Percentiles rank a stretch among this genome's conserved stretches.
phyloP scores from a whole-genome alignment of 2,888 invertebrate genomes.

The Zygothrica quintamaculata region DNA sequence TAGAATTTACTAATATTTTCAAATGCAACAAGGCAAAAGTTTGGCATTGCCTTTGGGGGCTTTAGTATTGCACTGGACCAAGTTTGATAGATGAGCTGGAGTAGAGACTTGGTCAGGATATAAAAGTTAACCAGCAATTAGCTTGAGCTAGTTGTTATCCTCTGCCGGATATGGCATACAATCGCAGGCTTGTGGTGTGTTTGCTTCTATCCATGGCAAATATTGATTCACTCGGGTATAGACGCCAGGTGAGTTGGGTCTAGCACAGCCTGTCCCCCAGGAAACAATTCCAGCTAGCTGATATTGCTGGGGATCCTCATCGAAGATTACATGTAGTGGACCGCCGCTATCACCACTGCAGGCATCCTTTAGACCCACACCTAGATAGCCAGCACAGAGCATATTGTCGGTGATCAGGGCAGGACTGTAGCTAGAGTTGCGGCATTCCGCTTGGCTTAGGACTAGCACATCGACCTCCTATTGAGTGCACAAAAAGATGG shows the following conservation, averaged over 20 bases:
- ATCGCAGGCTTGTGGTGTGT: constrained; percentile 54
- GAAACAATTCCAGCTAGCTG: constrained; percentile 68
- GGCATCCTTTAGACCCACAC: constrained; percentile 47
- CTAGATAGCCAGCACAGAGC: constrained; percentile 72
- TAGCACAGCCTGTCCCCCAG: constrained; percentile 67
- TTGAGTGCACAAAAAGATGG: background rate
- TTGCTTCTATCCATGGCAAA: constrained; percentile 46
- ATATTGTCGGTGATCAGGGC: constrained; percentile 74
- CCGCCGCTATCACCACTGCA: constrained; percentile 66
- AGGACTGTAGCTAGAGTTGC: constrained; percentile 50
- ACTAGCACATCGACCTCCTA: constrained; percentile 80
- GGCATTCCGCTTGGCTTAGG: constrained; percentile 55
- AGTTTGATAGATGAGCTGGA: constrained; percentile 52
- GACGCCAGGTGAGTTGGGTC: constrained; percentile 61
- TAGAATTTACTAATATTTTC: constrained; percentile 54
- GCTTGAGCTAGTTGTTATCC: constrained; percentile 38
- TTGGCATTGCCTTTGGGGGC: constrained; percentile 33
- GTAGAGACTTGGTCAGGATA: background rate
- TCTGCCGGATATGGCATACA: constrained; percentile 41
- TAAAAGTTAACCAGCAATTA: constrained; percentile 28
- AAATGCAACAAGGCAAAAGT: constrained; percentile 52
- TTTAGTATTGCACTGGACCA: constrained; percentile 25
- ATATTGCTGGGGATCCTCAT: constrained; percentile 50
- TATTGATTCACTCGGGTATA: constrained; percentile 67
- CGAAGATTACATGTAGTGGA: constrained; percentile 50